Evolutionary conservation across 2,797 vertebrate genomes (phyloP).

Genomic region (Steatocranus sp.): DNA sequence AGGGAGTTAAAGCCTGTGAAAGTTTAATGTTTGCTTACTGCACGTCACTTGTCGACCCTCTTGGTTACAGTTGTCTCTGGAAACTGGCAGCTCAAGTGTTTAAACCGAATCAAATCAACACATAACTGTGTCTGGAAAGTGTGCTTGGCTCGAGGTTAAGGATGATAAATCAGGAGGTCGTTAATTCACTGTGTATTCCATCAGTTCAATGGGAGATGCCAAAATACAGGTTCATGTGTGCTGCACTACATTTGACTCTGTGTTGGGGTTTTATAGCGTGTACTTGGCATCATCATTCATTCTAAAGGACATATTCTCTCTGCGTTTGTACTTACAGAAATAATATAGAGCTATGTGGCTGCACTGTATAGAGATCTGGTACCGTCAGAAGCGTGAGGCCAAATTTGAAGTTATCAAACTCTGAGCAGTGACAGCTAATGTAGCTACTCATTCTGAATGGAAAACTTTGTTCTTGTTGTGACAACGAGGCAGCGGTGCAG

Average conservation of each 20-base stretch:
- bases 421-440: not conserved
- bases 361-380: not conserved
- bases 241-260: not conserved
- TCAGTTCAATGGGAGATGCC: not conserved
- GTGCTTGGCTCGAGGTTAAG: not conserved
- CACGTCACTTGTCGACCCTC: conserved; percentile 41
- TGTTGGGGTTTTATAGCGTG: not conserved
- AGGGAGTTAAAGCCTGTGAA: conserved; percentile 59
- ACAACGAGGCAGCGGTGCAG: conserved; percentile 23
- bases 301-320: not conserved
- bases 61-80: conserved; percentile 35
- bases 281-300: not conserved
- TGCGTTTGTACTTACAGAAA: not conserved
- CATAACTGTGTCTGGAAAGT: conserved; percentile 1
- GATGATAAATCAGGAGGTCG: not conserved
- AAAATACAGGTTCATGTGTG: conserved; percentile 13
- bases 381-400: not conserved
- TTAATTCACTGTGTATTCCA: conserved; percentile 5
- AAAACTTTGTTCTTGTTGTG: not conserved
- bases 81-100: not conserved
- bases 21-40: conserved; percentile 70
- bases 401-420: not conserved
- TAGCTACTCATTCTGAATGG: not conserved
- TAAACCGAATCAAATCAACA: conserved; percentile 27
- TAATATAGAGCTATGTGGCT: not conserved